These are phyloP conservation scores for Drosophila subpulchrella DNA, from an alignment of 1,140 invertebrate species.

Conservation along the genomic window DNA sequence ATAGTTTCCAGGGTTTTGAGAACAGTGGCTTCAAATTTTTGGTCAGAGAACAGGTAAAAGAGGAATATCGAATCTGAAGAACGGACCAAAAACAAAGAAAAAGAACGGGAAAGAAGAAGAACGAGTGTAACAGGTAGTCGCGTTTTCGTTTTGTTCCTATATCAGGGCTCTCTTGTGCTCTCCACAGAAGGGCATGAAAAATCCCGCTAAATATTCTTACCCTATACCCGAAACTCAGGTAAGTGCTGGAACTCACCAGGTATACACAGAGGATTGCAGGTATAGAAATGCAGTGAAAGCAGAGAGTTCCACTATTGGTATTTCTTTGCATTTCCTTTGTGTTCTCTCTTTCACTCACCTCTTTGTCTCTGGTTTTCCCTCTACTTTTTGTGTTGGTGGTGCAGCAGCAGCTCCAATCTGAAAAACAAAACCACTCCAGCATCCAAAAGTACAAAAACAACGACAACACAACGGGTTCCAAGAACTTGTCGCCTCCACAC, in stretches of 20 bases:
- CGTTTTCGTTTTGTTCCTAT: conserved; percentile 12
- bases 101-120: conserved; percentile 18
- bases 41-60: conserved; percentile 37
- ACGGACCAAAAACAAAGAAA: background rate
- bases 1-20: conserved; percentile 20
- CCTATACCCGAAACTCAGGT: conserved; percentile 36
- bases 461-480: conserved; percentile 60
- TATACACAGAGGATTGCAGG: conserved; percentile 1
- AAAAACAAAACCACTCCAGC: conserved; percentile 11
- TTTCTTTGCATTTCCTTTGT: conserved; percentile 32
- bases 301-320: conserved; percentile 17
- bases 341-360: background rate
- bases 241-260: conserved; percentile 48
- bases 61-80: conserved; percentile 22
- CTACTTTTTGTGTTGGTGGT: conserved; percentile 6
- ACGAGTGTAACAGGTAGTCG: conserved; percentile 73
- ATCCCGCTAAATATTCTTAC: conserved; percentile 20
- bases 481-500: conserved; percentile 58
- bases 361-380: conserved; percentile 10
- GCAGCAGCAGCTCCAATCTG: conserved; percentile 14
- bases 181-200: conserved; percentile 17
- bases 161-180: conserved; percentile 2
- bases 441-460: conserved; percentile 22
- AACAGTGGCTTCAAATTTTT: conserved; percentile 20
- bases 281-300: conserved; percentile 65